These are phyloP conservation scores for Latrodectus elegans DNA, from an alignment of 2,888 invertebrate genomes.

Conservation along the genomic window DNA sequence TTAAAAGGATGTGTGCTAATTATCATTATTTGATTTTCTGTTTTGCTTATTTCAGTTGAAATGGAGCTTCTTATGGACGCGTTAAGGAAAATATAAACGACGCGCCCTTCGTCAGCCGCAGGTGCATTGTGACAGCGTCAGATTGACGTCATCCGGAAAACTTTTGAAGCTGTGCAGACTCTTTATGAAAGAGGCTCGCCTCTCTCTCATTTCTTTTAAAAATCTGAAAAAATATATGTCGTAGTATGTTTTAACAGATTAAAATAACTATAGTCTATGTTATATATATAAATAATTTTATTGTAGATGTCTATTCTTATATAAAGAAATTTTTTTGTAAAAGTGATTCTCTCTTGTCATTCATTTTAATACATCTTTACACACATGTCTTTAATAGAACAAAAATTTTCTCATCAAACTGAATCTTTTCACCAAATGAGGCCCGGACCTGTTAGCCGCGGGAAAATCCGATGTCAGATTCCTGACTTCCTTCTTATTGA, in stretches of 20 bases:
- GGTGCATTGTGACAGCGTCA: background rate
- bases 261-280: background rate
- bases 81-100: conserved; percentile 67
- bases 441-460: background rate
- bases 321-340: too few relatives aligned
- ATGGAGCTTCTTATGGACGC: conserved; percentile 86
- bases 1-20: background rate
- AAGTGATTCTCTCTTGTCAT: background rate
- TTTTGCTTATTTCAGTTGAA: conserved; percentile 64
- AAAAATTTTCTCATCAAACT: conserved; percentile 7
- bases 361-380: background rate
- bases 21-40: background rate
- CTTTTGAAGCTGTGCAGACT: background rate
- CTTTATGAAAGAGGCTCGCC: background rate
- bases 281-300: too few relatives aligned
- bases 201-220: background rate
- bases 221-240: background rate
- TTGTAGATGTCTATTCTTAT: too few relatives aligned
- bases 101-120: too few relatives aligned
- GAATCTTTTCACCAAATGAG: background rate
- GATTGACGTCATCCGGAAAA: background rate
- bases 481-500: background rate
- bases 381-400: background rate
- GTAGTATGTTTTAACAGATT: background rate
- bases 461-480: background rate